These are phyloP conservation scores for Paedocypris sp. DNA, from an alignment of 2,113 vertebrate species.

Conservation along the genomic window DNA sequence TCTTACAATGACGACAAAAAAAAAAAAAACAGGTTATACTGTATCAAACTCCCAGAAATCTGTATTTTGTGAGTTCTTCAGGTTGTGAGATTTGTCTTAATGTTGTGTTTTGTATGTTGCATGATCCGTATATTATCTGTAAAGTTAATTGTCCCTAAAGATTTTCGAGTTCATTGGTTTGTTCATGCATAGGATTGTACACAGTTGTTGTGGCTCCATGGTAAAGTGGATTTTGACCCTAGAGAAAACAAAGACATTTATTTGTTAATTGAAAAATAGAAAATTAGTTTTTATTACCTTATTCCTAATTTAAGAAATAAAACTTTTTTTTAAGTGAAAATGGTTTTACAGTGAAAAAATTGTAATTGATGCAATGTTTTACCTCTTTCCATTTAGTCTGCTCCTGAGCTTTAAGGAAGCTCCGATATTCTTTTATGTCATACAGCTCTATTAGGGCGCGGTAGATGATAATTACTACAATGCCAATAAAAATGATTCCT, in stretches of 20 bases:
- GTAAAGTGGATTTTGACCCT: conserved; percentile 63
- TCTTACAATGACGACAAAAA: neutral
- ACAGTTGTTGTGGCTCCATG: conserved; percentile 57
- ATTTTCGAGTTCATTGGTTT: neutral
- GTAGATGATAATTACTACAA: conserved; percentile 50
- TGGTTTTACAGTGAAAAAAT: too few species aligned
- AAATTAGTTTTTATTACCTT: too few species aligned
- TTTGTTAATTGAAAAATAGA: neutral
- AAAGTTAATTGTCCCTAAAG: neutral
- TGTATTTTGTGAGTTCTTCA: too few species aligned
- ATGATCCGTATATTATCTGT: too few species aligned
- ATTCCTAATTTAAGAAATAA: too few species aligned
- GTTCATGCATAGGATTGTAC: conserved; percentile 52
- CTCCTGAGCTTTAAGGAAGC: conserved; percentile 49
- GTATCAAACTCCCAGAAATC: neutral
- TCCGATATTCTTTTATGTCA: conserved; percentile 54
- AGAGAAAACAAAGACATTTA: neutral
- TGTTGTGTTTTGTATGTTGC: too few species aligned
- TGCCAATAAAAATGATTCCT: conserved; percentile 53
- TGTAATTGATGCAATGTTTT: too few species aligned
- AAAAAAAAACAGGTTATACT: neutral
- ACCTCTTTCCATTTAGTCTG: conserved; percentile 58
- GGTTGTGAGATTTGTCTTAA: too few species aligned
- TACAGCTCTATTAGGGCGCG: conserved; percentile 52
- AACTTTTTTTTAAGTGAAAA: too few species aligned